These are phyloP conservation scores for Clusia tigrina DNA, from an alignment of 2,888 invertebrate genomes.

Conservation along the genomic window DNA sequence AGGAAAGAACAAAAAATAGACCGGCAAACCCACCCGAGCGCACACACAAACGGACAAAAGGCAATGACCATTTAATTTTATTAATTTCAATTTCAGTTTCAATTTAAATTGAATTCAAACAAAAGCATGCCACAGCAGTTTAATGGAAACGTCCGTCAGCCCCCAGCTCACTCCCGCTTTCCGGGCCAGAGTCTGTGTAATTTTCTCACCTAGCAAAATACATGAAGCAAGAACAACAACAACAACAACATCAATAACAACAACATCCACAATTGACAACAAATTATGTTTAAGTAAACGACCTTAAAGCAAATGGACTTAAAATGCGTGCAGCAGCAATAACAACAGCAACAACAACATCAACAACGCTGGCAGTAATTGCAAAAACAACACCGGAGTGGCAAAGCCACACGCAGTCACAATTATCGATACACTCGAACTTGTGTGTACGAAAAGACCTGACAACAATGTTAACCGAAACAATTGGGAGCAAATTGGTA, in stretches of 20 bases:
- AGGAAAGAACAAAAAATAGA: background rate
- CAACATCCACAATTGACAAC: background rate
- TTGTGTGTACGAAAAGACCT: too few relatives aligned
- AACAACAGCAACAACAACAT: background rate
- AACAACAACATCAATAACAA: background rate
- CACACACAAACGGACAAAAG: background rate
- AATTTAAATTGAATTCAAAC: background rate
- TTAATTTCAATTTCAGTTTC: background rate
- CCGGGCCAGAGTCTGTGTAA: background rate
- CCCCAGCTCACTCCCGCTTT: too few relatives aligned
- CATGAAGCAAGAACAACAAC: too few relatives aligned
- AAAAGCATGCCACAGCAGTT: background rate
- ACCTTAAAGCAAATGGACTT: background rate
- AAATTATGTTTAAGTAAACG: background rate
- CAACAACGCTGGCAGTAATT: background rate
- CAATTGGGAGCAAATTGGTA: too few relatives aligned
- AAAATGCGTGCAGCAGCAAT: background rate
- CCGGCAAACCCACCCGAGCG: background rate
- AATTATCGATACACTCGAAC: too few relatives aligned
- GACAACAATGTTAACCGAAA: too few relatives aligned
- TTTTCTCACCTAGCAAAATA: background rate
- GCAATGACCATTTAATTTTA: background rate
- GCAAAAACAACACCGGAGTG: background rate
- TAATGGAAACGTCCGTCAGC: background rate
- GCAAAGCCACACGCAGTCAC: too few relatives aligned